phyloP scores from a whole-genome alignment of 2,113 vertebrate genomes.

The Felis catus region F.catus_Fca126_mat1.0 CM031412.1:172088001-172088500 shows the following conservation, averaged over 20 bases:
- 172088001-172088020: neutral
- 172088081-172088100: neutral
- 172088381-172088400: neutral
- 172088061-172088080: neutral
- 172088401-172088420: conserved; percentile 28
- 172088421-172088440: neutral
- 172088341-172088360: neutral
- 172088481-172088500: no score
- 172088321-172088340: neutral
- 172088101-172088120: neutral
- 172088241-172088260: neutral
- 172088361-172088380: conserved; percentile 11
- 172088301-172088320: neutral
- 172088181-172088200: neutral
- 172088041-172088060: neutral
- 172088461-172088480: no score
- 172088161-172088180: neutral
- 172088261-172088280: neutral
- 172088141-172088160: conserved; percentile 5
- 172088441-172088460: neutral
- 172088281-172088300: neutral
- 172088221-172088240: neutral
- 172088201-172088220: neutral
- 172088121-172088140: neutral
- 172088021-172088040: neutral